Evolutionary conservation across 2,888 invertebrate species (phyloP), one percentile per base, ranked within the genome.

Genomic region (Drosophila anceps): DNA sequence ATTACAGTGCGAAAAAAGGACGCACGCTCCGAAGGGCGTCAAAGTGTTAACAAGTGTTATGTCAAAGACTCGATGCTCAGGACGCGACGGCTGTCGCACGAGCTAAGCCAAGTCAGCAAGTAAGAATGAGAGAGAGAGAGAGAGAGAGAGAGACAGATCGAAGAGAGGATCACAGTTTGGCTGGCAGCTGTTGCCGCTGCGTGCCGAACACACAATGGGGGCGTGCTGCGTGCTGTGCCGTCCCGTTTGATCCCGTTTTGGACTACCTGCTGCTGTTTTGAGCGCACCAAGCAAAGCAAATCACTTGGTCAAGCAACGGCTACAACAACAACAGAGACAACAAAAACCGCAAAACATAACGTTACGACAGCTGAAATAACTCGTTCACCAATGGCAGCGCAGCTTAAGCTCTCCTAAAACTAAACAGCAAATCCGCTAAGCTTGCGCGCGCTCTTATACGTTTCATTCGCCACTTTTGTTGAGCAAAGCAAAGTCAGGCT

Each of bases 1-100:
- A 71, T 84, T 79, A 85, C 85, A 60, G 74, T 88, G 88, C 85
- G 82, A 85, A 83, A 83, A 82, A 73, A 65, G 76, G 68, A 29
- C 74, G 57, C 67, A 72, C 71, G 72, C 68, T 60, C 33, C 44
- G 81, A 72, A 33, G 85, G 88, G 91, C 75, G 85, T 90, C 87
- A 79, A 90, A 83, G 85, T 90, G 90, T 85, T 91, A 91, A 91
- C 91, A 91, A 91, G 91, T 91, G 91, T 88, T 82, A 73, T 82
- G 80, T 78, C 81, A 81, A 85, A 81, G 39, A 7, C 24, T 24
- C 41, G 51, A 48, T 48, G 48, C 48, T 31, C 18, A 48, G 6
- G n/a, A 29, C 6, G 48, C 48, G 29, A 62, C 77, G 68, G 77
- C 76, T 77, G 73, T 69, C 66, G 71, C 81, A 82, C 76, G 79